phyloP scores from a whole-genome alignment of 1,140 invertebrate species.

The Hylaeus anthracinus region DNA sequence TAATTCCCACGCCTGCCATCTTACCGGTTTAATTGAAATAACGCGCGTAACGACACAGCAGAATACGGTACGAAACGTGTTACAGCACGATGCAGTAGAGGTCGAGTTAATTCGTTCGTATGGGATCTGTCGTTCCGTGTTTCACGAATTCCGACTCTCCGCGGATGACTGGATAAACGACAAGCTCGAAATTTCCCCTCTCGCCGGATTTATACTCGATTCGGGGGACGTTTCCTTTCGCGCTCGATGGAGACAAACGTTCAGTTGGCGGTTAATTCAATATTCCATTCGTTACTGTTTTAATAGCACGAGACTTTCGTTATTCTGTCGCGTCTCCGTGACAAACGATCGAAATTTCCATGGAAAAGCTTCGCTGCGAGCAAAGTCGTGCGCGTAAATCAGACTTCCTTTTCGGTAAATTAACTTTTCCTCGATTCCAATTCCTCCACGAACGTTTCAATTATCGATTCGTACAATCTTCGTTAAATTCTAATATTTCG shows the following conservation, averaged over 20 bases:
- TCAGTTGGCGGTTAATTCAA: not conserved
- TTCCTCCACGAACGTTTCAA: not conserved
- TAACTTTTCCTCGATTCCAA: not conserved
- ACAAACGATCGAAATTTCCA: not conserved
- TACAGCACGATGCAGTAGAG: too few species aligned
- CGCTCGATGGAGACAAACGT: not conserved
- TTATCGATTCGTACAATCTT: not conserved
- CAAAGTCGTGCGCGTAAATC: not conserved
- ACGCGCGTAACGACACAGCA: too few species aligned
- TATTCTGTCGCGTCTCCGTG: not conserved
- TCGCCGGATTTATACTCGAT: too few species aligned
- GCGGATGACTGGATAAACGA: too few species aligned
- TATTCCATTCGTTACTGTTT: not conserved
- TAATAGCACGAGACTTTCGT: not conserved
- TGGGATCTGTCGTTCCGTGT: too few species aligned
- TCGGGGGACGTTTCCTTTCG: too few species aligned
- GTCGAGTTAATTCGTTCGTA: too few species aligned
- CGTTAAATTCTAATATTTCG: not conserved
- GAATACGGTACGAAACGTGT: too few species aligned
- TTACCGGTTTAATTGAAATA: too few species aligned
- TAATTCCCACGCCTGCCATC: not conserved
- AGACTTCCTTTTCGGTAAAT: not conserved
- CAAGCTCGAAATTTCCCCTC: too few species aligned
- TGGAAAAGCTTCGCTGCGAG: not conserved
- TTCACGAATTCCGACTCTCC: too few species aligned